These are phyloP conservation scores for Tuberolachnus salignus DNA, from an alignment of 2,888 invertebrate species.

Conservation along the genomic window DNA sequence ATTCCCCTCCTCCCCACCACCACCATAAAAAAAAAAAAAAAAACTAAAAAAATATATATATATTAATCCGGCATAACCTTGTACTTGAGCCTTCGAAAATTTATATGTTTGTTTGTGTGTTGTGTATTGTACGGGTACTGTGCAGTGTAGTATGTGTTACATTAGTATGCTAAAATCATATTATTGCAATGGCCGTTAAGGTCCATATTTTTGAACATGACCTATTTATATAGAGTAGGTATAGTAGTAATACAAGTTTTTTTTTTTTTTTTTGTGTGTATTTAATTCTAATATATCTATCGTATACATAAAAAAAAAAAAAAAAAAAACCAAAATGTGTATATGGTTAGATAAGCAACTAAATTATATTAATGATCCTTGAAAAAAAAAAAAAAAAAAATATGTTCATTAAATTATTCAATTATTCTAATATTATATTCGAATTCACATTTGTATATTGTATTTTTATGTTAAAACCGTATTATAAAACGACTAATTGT, in stretches of 20 bases:
- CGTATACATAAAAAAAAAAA: too few species aligned
- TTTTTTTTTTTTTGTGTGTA: too few species aligned
- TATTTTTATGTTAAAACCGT: too few species aligned
- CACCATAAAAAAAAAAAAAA: too few species aligned
- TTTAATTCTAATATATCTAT: constrained; percentile 32
- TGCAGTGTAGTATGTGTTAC: too few species aligned
- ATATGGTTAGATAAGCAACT: neutral
- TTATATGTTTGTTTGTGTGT: neutral
- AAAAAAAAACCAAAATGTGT: too few species aligned
- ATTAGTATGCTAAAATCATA: constrained; percentile 45
- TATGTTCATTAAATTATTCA: constrained; percentile 11
- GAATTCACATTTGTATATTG: too few species aligned
- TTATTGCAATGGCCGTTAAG: constrained; percentile 32
- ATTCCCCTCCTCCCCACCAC: constrained; percentile 11
- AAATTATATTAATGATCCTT: constrained; percentile 22
- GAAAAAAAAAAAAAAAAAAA: too few species aligned
- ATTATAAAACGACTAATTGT: too few species aligned
- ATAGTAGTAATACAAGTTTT: constrained; percentile 34
- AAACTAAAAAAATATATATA: too few species aligned
- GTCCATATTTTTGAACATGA: constrained; percentile 42
- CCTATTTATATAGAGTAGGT: constrained; percentile 40
- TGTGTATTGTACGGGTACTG: constrained; percentile 19
- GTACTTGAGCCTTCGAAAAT: constrained; percentile 30
- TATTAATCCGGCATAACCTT: constrained; percentile 13
- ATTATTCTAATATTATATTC: too few species aligned